Conservation (phyloP, 1,140 invertebrate species). For the Ephestia elutella region DNA sequence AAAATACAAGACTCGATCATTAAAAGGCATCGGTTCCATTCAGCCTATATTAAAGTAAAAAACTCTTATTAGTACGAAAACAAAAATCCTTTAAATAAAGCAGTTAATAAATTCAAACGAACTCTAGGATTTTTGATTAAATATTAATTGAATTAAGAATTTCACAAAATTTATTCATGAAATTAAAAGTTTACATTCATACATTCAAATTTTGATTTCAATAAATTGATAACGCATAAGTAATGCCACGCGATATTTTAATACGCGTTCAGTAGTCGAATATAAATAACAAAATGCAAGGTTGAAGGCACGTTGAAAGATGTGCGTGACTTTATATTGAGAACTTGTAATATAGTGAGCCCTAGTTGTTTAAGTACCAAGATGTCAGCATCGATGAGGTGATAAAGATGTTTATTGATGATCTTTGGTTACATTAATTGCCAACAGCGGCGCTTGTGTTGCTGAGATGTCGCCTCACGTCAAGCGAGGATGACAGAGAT, state of each 20-base stretch:
- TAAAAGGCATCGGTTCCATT: conserved; percentile 22
- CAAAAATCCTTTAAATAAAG: background rate
- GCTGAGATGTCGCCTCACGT: conserved; percentile 47
- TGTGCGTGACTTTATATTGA: conserved; percentile 63
- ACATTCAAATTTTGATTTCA: background rate
- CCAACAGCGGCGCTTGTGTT: conserved; percentile 62
- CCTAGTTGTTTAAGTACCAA: conserved; percentile 54
- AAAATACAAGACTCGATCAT: conserved; percentile 53
- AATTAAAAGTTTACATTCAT: background rate
- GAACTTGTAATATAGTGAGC: conserved; percentile 53
- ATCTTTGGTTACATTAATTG: conserved; percentile 70
- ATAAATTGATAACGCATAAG: conserved; percentile 1
- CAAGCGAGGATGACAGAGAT: conserved; percentile 69
- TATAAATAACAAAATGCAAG: conserved; percentile 30
- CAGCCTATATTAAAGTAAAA: background rate
- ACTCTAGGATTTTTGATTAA: too few relatives aligned
- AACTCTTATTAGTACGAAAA: background rate
- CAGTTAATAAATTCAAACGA: too few relatives aligned
- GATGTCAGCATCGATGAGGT: conserved; percentile 65
- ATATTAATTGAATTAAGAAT: too few relatives aligned
- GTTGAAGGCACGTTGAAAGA: conserved; percentile 38
- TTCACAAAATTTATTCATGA: too few relatives aligned
- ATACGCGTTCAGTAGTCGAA: conserved; percentile 24
- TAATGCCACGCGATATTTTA: background rate
- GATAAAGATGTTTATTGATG: conserved; percentile 73